Base-by-base conservation (phyloP, 2,888 invertebrate species). In the Drosophila prostipennis region DNA sequence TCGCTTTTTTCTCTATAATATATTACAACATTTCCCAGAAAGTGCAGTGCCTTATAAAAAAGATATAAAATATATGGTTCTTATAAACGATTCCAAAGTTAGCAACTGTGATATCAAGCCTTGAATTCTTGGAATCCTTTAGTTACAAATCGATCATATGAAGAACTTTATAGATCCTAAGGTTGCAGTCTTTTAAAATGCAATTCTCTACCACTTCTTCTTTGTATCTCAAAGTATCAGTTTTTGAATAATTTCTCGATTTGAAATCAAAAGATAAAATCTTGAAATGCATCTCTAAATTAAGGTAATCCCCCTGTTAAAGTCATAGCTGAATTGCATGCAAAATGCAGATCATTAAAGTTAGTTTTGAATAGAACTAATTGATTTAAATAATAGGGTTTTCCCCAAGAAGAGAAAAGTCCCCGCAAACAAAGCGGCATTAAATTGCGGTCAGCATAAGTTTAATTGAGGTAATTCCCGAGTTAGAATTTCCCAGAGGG, bases 371-470 rank as follows among this genome's bases (percentile, higher is more conserved):
- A 42, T 16, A 43, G n/a, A 52, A 29, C 14, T 32, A 10, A 2
- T 42, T 16, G 13, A 55, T 59, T 42, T 11, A 26, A 42, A 37
- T 58, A 3, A 10, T 46, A 26, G 59, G 26, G 6, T 48, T 51
- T 59, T 53, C 40, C 59, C 61, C 19, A 1, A 6, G 26, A 6
- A 6, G 29, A 19, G 8, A 16, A 16, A 2, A n/a, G 39, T 23
- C 23, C 58, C 58, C 39, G 10, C 14, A n/a, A 26, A n/a, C 45
- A 39, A 26, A 42, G 40, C 40, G 7, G 16, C 32, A 13, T 48
- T 48, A 46, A 46, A 58, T 14, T 34, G 61, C 46, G 59, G 61
- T 59, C 42, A 63, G 59, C 61, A 63, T 59, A 40, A 32, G 13
- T 58, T 48, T 26, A 48, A 34, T 34, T 58, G 11, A 36, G 40